Conservation (phyloP, 2,888 invertebrate genomes). For the Yponomeuta plumbellus region DNA sequence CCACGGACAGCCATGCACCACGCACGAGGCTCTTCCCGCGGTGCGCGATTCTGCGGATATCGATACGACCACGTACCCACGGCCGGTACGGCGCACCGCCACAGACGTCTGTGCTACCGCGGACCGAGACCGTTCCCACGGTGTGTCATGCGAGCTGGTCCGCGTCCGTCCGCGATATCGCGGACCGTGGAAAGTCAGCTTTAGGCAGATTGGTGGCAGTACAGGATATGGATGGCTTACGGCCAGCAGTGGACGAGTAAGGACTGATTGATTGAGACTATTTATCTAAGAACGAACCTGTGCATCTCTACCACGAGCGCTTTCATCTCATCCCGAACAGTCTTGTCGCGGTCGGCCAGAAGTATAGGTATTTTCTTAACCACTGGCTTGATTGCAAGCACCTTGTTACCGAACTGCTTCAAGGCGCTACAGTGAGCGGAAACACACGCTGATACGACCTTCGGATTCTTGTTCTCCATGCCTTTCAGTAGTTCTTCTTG, state of each 20-base stretch:
- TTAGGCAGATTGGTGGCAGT: too few relatives aligned
- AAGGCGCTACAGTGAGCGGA: slow-evolving; percentile 85
- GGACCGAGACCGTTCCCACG: too few relatives aligned
- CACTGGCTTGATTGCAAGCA: slow-evolving; percentile 90
- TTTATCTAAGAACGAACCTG: slow-evolving; percentile 64
- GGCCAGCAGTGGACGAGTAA: not conserved
- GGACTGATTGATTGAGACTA: not conserved
- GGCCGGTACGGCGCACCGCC: too few relatives aligned
- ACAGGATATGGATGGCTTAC: too few relatives aligned
- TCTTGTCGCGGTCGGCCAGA: slow-evolving; percentile 93
- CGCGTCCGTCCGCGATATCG: too few relatives aligned
- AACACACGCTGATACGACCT: slow-evolving; percentile 92
- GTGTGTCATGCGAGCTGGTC: too few relatives aligned
- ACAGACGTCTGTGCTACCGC: too few relatives aligned
- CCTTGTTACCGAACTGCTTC: slow-evolving; percentile 94
- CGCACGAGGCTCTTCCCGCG: too few relatives aligned
- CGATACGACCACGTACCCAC: too few relatives aligned
- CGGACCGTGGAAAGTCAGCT: too few relatives aligned
- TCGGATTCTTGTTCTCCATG: slow-evolving; percentile 96
- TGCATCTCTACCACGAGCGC: slow-evolving; percentile 94
- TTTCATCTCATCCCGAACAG: slow-evolving; percentile 94
- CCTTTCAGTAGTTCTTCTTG: slow-evolving; percentile 95
- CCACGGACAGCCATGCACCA: too few relatives aligned
- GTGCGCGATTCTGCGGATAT: too few relatives aligned
- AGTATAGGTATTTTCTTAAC: slow-evolving; percentile 91